Percentiles rank a stretch among this genome's conserved stretches.
Conservation (phyloP, 2,888 invertebrate species). For the Dynastes tityus region DNA sequence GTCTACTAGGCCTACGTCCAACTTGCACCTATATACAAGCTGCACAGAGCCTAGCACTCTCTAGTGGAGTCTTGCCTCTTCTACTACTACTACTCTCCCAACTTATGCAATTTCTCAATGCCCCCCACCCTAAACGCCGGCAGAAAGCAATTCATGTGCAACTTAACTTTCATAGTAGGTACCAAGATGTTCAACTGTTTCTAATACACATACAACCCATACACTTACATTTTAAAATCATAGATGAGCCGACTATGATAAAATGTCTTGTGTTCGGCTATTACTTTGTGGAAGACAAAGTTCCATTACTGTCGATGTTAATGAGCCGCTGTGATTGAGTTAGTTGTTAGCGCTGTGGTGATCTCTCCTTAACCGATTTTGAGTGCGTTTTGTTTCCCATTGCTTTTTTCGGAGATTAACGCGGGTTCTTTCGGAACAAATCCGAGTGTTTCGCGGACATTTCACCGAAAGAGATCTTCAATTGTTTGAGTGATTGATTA, state of each 20-base stretch:
- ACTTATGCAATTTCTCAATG: conserved; percentile 51
- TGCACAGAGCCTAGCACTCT: background rate
- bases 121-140: conserved; percentile 57
- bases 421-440: background rate
- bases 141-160: conserved; percentile 59
- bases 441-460: background rate
- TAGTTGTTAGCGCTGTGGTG: background rate
- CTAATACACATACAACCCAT: conserved; percentile 58
- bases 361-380: no score
- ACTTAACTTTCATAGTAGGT: conserved; percentile 58
- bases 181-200: conserved; percentile 68
- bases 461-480: no score
- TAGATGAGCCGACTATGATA: conserved; percentile 63
- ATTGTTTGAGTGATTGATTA: background rate
- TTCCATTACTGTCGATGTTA: no score
- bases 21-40: background rate
- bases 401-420: background rate
- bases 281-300: background rate
- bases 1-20: no score
- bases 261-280: conserved; percentile 43
- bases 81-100: background rate
- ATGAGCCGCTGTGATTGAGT: no score
- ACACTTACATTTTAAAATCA: conserved; percentile 61
- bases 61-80: conserved; percentile 26
- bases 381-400: background rate